A percentile compares a stretch with the other conserved stretches of the same genome.
Conservation (phyloP, 2,888 invertebrate species). For the Netelia melanura region DNA sequence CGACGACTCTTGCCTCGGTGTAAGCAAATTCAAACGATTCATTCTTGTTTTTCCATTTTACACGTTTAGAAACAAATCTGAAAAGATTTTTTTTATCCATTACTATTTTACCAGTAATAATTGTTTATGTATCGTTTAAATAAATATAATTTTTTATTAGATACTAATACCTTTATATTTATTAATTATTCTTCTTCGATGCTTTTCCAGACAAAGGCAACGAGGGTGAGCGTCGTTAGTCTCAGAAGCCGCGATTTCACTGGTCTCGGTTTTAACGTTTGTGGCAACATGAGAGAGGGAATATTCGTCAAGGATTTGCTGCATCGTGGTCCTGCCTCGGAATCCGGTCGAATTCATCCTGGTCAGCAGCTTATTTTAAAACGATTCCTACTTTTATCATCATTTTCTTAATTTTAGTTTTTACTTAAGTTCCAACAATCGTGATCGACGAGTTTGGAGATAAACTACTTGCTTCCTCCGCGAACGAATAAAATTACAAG, state of each 20-base stretch:
- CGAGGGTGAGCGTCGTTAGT: slow-evolving; percentile 88
- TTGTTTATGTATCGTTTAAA: slow-evolving; percentile 2
- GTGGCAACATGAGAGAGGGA: slow-evolving; percentile 96
- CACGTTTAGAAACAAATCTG: background rate
- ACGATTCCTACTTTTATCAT: too few species aligned
- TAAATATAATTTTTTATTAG: slow-evolving; percentile 24
- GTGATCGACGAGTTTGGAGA: too few species aligned
- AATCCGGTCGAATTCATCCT: slow-evolving; percentile 92
- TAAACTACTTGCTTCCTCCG: too few species aligned
- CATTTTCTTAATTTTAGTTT: too few species aligned
- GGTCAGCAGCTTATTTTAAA: slow-evolving; percentile 86
- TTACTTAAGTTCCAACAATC: too few species aligned
- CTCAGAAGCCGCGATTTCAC: slow-evolving; percentile 95
- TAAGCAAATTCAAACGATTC: slow-evolving; percentile 76
- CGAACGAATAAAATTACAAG: too few species aligned
- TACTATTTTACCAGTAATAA: background rate
- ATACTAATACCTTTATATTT: background rate
- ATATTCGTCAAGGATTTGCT: slow-evolving; percentile 95
- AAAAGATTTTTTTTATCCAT: background rate
- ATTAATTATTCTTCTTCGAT: slow-evolving; percentile 59
- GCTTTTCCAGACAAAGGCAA: slow-evolving; percentile 85
- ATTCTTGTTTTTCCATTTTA: slow-evolving; percentile 20
- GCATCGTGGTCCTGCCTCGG: slow-evolving; percentile 94
- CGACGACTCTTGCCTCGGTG: slow-evolving; percentile 87
- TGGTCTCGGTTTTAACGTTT: slow-evolving; percentile 94